phyloP scores from a whole-genome alignment of 2,113 vertebrate genomes.

The Ammodytes dubius region DNA sequence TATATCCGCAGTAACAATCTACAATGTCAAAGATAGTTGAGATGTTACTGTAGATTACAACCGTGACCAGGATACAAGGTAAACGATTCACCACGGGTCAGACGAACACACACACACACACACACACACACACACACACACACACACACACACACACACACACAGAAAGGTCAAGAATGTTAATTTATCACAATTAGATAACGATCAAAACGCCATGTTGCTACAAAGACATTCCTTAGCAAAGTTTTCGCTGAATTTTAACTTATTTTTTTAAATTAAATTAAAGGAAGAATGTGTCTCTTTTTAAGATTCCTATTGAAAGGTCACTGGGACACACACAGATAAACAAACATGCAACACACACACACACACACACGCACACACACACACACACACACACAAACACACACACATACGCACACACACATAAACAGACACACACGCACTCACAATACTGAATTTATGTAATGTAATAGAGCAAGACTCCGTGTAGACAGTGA shows the following conservation, averaged over 20 bases:
- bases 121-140: too few relatives aligned
- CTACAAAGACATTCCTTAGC: not conserved
- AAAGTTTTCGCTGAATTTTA: not conserved
- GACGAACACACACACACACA: too few relatives aligned
- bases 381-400: too few relatives aligned
- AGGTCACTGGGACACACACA: not conserved
- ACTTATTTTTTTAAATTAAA: constrained; percentile 1
- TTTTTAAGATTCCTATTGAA: not conserved
- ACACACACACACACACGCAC: not conserved
- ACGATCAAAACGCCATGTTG: not conserved
- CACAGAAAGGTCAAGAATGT: not conserved
- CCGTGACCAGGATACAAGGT: not conserved
- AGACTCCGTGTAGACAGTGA: not conserved
- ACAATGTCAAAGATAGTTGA: not conserved
- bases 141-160: too few relatives aligned
- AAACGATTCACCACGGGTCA: not conserved
- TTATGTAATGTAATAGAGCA: not conserved
- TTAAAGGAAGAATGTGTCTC: constrained; percentile 20
- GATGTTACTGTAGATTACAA: not conserved
- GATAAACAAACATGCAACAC: not conserved
- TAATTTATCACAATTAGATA: not conserved
- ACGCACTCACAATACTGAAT: too few relatives aligned
- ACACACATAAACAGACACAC: too few relatives aligned
- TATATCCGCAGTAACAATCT: not conserved
- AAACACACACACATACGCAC: too few relatives aligned